These are phyloP conservation scores for Calonectris borealis DNA, from an alignment of 2,113 vertebrate species.

Conservation along the genomic window DNA sequence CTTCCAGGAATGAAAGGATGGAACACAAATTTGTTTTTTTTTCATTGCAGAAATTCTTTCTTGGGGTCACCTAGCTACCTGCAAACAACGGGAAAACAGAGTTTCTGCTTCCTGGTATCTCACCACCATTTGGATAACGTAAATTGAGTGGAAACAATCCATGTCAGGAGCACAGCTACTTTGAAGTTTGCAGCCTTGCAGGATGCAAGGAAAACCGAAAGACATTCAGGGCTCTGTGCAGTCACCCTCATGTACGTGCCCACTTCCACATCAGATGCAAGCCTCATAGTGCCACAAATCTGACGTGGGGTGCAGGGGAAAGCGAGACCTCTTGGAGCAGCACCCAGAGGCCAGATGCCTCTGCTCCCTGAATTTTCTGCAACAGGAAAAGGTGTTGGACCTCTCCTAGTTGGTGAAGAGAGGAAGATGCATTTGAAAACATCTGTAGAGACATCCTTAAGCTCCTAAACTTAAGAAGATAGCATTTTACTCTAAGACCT, in stretches of 20 bases:
- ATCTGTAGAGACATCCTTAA: not conserved
- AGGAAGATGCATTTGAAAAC: not conserved
- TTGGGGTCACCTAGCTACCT: not conserved
- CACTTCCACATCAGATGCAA: not conserved
- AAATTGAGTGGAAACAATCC: not conserved
- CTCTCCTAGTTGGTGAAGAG: not conserved
- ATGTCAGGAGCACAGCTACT: rapidly evolving
- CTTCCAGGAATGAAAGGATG: not conserved
- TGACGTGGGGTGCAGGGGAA: not conserved
- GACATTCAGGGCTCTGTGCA: too few species aligned
- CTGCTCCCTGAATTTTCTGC: not conserved
- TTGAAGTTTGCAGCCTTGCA: rapidly evolving
- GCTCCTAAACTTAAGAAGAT: not conserved
- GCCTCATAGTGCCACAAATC: rapidly evolving
- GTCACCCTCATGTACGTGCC: rapidly evolving
- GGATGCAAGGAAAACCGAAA: not conserved
- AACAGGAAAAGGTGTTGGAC: not conserved
- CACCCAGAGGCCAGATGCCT: not conserved
- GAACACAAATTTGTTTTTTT: not conserved
- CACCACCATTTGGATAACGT: rapidly evolving
- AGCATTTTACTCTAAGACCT: not conserved
- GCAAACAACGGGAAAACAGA: not conserved
- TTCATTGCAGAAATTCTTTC: not conserved
- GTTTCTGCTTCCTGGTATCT: not conserved
- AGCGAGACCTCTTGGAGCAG: not conserved